phyloP scores from a whole-genome alignment of 2,888 invertebrate species.

The Bimastos eiseni region DNA sequence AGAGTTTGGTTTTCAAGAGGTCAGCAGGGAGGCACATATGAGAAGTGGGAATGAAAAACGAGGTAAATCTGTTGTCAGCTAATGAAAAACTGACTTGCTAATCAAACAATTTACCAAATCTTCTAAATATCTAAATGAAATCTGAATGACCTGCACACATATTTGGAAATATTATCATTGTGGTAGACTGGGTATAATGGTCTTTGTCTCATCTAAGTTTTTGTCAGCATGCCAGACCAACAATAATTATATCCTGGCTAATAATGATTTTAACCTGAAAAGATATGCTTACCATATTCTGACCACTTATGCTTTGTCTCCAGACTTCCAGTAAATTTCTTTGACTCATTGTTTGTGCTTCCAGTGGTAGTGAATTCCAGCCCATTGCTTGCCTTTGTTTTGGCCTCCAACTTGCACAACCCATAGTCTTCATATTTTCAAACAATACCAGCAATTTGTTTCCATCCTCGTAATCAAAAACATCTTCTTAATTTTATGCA shows the following conservation, averaged over 20 bases:
- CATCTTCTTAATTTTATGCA: neutral
- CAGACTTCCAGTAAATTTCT: conserved; percentile 85
- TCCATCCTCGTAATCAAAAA: neutral
- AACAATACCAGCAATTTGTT: neutral
- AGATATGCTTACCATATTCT: conserved; percentile 59
- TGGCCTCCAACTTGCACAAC: conserved; percentile 90
- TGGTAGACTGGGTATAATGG: no score
- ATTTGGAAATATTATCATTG: no score
- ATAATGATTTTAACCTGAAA: neutral
- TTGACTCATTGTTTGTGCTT: conserved; percentile 86
- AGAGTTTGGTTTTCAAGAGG: no score
- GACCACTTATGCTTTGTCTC: conserved; percentile 81
- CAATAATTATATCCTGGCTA: neutral
- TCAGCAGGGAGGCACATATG: no score
- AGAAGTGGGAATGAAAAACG: no score
- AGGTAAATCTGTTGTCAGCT: no score
- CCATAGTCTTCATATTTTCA: conserved; percentile 74
- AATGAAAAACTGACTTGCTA: no score
- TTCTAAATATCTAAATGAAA: no score
- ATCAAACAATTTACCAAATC: no score
- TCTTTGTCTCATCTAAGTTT: no score
- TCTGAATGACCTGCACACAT: no score
- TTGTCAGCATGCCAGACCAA: neutral
- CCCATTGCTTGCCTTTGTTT: conserved; percentile 88
- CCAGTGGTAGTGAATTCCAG: conserved; percentile 93